Conservation (phyloP, 2,888 invertebrate species). For the Baronia brevicornis region DNA sequence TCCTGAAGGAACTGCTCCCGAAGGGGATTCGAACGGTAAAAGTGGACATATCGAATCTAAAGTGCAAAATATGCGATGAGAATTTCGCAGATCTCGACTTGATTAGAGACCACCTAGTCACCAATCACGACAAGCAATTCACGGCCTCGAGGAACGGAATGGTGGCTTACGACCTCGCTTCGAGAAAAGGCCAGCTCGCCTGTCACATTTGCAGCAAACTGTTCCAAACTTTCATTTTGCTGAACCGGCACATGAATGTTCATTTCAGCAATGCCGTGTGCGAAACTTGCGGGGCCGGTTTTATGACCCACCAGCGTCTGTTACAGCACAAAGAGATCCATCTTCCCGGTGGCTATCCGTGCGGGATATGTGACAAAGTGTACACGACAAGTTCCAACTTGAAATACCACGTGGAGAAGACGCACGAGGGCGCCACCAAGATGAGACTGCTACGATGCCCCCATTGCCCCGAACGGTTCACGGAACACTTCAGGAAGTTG, state of each 20-base stretch:
- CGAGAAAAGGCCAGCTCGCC: constrained; percentile 38
- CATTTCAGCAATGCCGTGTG: constrained; percentile 58
- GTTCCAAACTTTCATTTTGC: constrained; percentile 49
- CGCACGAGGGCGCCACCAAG: constrained; percentile 43
- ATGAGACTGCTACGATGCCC: constrained; percentile 46
- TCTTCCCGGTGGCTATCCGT: constrained; percentile 48
- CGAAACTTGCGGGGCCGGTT: constrained; percentile 52
- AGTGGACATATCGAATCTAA: constrained; percentile 50
- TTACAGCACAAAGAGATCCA: constrained; percentile 55
- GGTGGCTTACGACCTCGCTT: constrained; percentile 41
- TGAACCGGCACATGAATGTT: constrained; percentile 59
- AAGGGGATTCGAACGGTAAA: constrained; percentile 53
- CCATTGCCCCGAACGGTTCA: constrained; percentile 47
- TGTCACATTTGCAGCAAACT: constrained; percentile 48
- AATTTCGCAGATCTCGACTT: constrained; percentile 32
- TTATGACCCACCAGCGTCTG: constrained; percentile 49
- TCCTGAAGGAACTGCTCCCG: constrained; percentile 41
- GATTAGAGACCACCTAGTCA: constrained; percentile 37
- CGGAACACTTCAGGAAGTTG: constrained; percentile 51
- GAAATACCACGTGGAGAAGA: constrained; percentile 47
- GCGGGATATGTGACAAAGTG: constrained; percentile 57
- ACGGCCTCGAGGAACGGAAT: constrained; percentile 48
- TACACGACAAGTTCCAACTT: constrained; percentile 60
- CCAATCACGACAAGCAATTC: constrained; percentile 34
- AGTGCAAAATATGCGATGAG: constrained; percentile 42